Conservation (phyloP, 2,113 vertebrate species). For the Psittacara wagleri region DNA sequence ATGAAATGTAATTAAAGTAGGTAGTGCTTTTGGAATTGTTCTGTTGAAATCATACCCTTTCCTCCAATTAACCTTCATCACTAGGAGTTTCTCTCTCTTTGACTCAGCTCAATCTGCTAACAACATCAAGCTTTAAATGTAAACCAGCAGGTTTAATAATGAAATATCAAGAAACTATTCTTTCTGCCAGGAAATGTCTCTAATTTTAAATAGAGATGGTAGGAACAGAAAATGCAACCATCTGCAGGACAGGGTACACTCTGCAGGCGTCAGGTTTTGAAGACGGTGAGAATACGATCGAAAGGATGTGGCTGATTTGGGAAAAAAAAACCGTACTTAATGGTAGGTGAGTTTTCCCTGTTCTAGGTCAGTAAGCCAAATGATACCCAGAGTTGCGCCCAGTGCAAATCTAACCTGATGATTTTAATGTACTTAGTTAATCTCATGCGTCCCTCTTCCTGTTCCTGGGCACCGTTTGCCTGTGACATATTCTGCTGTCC, state of each 20-base stretch:
- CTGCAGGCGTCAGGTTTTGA: background rate
- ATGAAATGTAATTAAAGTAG: background rate
- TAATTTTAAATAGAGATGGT: background rate
- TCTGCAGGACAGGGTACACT: background rate
- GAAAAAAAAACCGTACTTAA: accelerated
- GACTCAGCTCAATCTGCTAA: background rate
- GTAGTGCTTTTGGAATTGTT: background rate
- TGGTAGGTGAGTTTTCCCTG: background rate
- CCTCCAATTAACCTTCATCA: background rate
- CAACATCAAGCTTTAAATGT: background rate
- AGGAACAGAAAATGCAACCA: background rate
- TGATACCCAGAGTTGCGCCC: background rate
- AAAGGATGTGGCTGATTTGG: background rate
- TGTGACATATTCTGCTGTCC: background rate
- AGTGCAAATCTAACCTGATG: background rate
- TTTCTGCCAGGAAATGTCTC: background rate
- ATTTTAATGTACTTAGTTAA: background rate
- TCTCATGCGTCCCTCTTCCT: background rate
- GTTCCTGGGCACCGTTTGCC: background rate
- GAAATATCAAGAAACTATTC: background rate
- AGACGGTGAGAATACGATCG: background rate
- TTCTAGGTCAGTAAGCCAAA: background rate
- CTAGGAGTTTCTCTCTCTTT: background rate
- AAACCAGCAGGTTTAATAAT: background rate
- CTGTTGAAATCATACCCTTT: background rate